Evolutionary conservation across 2,888 invertebrate genomes (phyloP), one percentile per base, ranked within the genome.

Genomic region (Malthinus flaveolus): DNA sequence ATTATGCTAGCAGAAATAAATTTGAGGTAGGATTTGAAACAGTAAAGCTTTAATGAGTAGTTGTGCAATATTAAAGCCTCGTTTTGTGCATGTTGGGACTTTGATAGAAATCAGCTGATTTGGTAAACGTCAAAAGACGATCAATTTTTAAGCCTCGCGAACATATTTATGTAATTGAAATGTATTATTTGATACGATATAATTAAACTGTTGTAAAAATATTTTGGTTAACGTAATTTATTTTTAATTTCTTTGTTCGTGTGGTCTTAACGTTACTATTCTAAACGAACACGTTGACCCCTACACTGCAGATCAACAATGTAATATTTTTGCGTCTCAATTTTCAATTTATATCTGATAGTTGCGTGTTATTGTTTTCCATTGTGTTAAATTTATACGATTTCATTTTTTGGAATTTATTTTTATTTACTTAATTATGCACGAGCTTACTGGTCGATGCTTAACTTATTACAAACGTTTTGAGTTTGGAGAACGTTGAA

Each of bases 1-100:
- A 81, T 78, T 84, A 84, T 81, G 84, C 84, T 75, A 84, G 83
- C 71, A 82, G 85, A 80, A 85, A 83, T 78, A 85, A 84, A 80
- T 84, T 85, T 76, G 85, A 86, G 82, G 86, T 85, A 75, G 78
- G 83, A 34, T 48, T 46, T 45, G 31, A 23, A 12, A 7, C 74
- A 42, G 49, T 42, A 32, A 12, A 10, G 32, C 34, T 37, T 50
- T 32, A 53, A 46, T 37, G 15, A 10, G n/a, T 50, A 39, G 31
- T 15, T 46, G 15, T 37, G 32, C 23, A 7, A 37, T 31, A 56
- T 49, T 53, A 47, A 53, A 56, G 63, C 62, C 37, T 62, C 61
- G 60, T 55, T 58, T 42, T 54, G 33, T 59, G 49, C 53, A 50
- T 48, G 66, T 68, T 66, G 65, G 54, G 61, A 66, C 78, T 79